Percentiles rank a stretch among this genome's conserved stretches.
Conservation (phyloP, 2,888 invertebrate genomes). For the Synanthedon formicaeformis region DNA sequence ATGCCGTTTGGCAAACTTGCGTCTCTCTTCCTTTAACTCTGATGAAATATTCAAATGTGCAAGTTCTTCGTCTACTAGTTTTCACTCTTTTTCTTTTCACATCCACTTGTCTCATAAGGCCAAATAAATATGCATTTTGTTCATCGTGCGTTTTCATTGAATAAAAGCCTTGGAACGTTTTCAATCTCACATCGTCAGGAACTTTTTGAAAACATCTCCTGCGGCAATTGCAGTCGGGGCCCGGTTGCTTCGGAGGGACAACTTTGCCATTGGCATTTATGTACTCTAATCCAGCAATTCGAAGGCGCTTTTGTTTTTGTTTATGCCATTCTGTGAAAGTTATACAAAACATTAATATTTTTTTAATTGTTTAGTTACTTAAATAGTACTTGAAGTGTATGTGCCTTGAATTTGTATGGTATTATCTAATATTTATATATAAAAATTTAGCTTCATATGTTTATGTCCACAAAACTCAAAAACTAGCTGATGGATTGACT, state of each 20-base stretch:
- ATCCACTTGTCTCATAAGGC: constrained; percentile 69
- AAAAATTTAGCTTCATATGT: no score
- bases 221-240: constrained; percentile 66
- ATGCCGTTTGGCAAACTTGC: constrained; percentile 70
- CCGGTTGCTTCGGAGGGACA: constrained; percentile 67
- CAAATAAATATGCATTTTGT: constrained; percentile 71
- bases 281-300: constrained; percentile 68
- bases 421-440: no score
- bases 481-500: no score
- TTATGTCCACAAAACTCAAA: no score
- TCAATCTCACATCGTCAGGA: constrained; percentile 57
- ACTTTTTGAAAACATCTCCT: constrained; percentile 65
- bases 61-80: constrained; percentile 63
- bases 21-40: constrained; percentile 67
- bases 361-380: no score
- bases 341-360: neutral
- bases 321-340: constrained; percentile 68
- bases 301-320: constrained; percentile 67
- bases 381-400: no score
- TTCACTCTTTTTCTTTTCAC: constrained; percentile 69
- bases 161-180: constrained; percentile 69
- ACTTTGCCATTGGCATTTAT: constrained; percentile 70
- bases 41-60: constrained; percentile 70
- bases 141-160: constrained; percentile 70
- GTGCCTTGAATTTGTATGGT: no score